Evolutionary conservation across 2,113 vertebrate genomes (phyloP), one percentile per base, ranked within the genome.

Genomic region (Arothron firmamentum): DNA sequence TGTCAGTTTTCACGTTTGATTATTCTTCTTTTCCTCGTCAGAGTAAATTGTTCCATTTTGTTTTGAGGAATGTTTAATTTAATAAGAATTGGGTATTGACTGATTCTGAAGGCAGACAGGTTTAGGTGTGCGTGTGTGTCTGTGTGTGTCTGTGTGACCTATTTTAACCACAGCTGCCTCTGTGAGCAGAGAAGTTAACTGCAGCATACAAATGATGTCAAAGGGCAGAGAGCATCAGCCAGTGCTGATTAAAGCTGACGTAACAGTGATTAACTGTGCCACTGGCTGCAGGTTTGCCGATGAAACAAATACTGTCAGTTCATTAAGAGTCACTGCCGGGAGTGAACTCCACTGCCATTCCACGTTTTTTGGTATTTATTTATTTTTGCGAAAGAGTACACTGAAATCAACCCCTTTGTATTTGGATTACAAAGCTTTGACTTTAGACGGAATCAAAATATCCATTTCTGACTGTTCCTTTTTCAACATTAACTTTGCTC

Each of bases 141-240:
- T 56, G 58, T 20, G 41, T 42, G 54, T 67, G 53, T 52, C 11
- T 45, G n/a, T 38, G 46, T 43, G 25, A 47, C 23, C 42, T 59
- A 34, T 70, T 73, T 46, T 34, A 59, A 62, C 60, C 70, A 71
- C 64, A 67, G 62, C 65, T 69, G 74, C 57, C 63, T 70, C 63
- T 59, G 67, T 0, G 62, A 66, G 70, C 65, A 51, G 64, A 52
- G 67, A 52, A 57, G 43, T 61, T 54, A 64, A 69, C 61, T 70
- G 53, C 70, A 43, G 79, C 74, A 56, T 67, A 65, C 76, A 67
- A n/a, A 42, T 59, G 61, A 67, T 65, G 79, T 84, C 74, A 84
- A 67, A 79, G 82, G 70, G 20, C 71, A 58, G 11, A 5, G 28
- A 58, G 73, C 68, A 62, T 58, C 48, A n/a, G 38, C 10, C 56